Conservation (phyloP, 2,113 vertebrate genomes). For the Oplegnathus fasciatus region DNA sequence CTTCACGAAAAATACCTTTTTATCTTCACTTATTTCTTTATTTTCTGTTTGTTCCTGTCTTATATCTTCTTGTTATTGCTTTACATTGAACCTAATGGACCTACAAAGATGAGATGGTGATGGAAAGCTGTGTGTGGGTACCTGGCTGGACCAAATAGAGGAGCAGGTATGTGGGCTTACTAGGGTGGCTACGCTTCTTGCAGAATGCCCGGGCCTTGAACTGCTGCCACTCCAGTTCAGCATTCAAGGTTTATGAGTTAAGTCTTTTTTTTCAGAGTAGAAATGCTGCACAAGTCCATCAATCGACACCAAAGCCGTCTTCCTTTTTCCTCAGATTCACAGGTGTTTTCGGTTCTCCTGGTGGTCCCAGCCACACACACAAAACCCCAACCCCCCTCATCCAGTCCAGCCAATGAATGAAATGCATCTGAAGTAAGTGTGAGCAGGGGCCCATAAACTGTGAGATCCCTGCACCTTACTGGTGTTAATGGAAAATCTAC, state of each 20-base stretch:
- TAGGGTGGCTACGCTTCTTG: neutral
- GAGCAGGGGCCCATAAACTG: slow-evolving; percentile 1
- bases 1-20: neutral
- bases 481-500: neutral
- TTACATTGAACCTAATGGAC: slow-evolving; percentile 5
- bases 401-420: neutral
- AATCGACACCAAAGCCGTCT: neutral
- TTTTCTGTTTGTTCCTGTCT: neutral
- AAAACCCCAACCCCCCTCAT: neutral
- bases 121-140: neutral
- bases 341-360: neutral
- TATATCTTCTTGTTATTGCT: neutral
- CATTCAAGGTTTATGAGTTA: neutral
- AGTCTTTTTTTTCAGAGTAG: neutral
- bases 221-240: neutral
- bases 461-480: neutral
- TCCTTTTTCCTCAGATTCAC: neutral
- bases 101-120: neutral
- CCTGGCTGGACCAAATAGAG: slow-evolving; percentile 2
- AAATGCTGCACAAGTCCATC: neutral
- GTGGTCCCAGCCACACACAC: neutral
- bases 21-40: slow-evolving; percentile 1
- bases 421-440: neutral
- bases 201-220: neutral
- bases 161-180: neutral